phyloP scores from a whole-genome alignment of 1,140 invertebrate genomes.

The Saccostrea echinata region DNA sequence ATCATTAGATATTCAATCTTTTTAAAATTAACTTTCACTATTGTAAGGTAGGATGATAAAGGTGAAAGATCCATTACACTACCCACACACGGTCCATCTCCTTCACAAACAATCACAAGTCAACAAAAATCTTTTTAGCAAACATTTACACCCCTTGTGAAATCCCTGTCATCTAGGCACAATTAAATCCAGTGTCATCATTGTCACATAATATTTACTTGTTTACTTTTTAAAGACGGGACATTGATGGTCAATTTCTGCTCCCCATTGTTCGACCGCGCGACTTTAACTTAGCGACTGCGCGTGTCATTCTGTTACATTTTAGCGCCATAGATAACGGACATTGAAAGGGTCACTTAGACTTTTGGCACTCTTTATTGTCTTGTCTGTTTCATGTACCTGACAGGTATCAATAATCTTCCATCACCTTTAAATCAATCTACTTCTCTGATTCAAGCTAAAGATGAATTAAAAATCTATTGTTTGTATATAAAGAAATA shows the following conservation, averaged over 20 bases:
- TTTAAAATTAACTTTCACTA: not conserved
- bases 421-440: not conserved
- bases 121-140: slow-evolving; percentile 33
- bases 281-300: slow-evolving; percentile 1
- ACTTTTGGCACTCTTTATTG: slow-evolving; percentile 1
- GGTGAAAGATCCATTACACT: not conserved
- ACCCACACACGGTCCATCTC: not conserved
- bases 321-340: slow-evolving; percentile 18
- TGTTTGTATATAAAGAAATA: not conserved
- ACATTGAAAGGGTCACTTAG: not conserved
- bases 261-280: not conserved
- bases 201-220: slow-evolving; percentile 19
- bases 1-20: not conserved
- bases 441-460: not conserved
- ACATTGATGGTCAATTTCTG: not conserved
- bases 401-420: not conserved
- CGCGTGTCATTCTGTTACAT: not conserved
- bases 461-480: not conserved
- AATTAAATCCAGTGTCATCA: slow-evolving; percentile 27
- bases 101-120: slow-evolving; percentile 17
- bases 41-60: not conserved
- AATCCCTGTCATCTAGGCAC: not conserved
- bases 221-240: not conserved
- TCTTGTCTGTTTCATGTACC: not conserved
- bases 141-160: slow-evolving; percentile 29